Conservation (phyloP, 2,113 vertebrate species). For the Eudyptes chrysolophus region DNA sequence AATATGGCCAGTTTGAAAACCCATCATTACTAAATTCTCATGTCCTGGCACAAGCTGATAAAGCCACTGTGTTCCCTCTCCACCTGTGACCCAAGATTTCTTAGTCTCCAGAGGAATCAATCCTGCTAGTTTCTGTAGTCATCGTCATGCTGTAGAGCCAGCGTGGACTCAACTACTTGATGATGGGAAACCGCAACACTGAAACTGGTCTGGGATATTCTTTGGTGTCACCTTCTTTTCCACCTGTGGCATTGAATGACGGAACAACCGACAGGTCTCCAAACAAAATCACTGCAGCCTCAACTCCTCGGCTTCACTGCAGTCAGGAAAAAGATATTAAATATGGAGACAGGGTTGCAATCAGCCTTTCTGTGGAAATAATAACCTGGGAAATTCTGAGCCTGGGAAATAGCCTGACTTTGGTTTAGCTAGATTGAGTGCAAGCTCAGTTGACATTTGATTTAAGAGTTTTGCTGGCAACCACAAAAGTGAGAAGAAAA, state of each 20-base stretch:
- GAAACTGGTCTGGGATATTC: background rate
- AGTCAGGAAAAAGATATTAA: conserved; percentile 44
- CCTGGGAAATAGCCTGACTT: background rate
- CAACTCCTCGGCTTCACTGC: background rate
- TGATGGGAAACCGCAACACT: background rate
- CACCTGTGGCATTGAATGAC: background rate
- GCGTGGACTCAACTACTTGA: background rate
- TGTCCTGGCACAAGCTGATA: background rate
- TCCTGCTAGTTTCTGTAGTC: background rate
- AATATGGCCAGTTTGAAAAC: background rate
- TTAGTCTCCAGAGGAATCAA: background rate
- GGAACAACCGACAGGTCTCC: background rate
- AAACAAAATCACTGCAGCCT: background rate
- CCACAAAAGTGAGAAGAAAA: background rate
- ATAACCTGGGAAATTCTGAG: conserved; percentile 59
- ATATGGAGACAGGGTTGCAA: background rate
- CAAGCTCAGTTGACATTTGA: background rate
- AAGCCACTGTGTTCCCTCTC: background rate
- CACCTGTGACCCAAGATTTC: background rate
- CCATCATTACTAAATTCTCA: background rate
- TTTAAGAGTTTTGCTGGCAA: background rate
- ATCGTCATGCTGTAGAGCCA: background rate
- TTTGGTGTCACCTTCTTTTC: background rate
- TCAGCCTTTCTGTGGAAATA: conserved; percentile 58
- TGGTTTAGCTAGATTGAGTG: background rate